Evolutionary conservation across 1,140 invertebrate genomes (phyloP).

Genomic region (Solen grandis): DNA sequence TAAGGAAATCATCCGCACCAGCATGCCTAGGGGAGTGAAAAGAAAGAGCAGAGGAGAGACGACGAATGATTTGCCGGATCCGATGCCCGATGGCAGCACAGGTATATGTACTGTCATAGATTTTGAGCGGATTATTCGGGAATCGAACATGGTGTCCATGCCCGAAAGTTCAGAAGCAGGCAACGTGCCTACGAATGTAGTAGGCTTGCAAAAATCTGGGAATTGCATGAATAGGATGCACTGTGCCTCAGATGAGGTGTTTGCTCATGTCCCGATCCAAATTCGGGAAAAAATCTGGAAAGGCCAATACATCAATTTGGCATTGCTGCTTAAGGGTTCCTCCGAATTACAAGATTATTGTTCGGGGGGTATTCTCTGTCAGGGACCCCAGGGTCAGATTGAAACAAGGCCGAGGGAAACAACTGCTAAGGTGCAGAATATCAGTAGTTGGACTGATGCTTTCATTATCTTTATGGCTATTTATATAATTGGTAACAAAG

Average conservation of each 20-base stretch:
- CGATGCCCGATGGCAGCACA: too few relatives aligned
- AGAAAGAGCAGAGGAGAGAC: too few relatives aligned
- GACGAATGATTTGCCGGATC: too few relatives aligned
- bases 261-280: slow-evolving; percentile 21
- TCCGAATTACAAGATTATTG: slow-evolving; percentile 31
- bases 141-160: too few relatives aligned
- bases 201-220: too few relatives aligned
- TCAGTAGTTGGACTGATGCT: slow-evolving; percentile 51
- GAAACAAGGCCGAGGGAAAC: slow-evolving; percentile 3
- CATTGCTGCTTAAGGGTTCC: slow-evolving; percentile 46
- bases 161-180: too few relatives aligned
- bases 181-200: too few relatives aligned
- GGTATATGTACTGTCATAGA: too few relatives aligned
- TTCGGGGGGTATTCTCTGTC: slow-evolving; percentile 8
- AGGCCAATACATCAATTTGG: slow-evolving; percentile 32
- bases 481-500: slow-evolving; percentile 13
- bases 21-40: too few relatives aligned
- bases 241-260: slow-evolving; percentile 23
- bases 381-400: slow-evolving; percentile 2
- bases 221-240: not conserved
- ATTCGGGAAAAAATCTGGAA: slow-evolving; percentile 40
- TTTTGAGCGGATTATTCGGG: too few relatives aligned
- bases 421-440: slow-evolving; percentile 33
- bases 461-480: slow-evolving; percentile 38
- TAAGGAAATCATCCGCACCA: too few relatives aligned